Evolutionary conservation across 2,888 invertebrate genomes (phyloP).

Genomic region (Cetonia aurata): DNA sequence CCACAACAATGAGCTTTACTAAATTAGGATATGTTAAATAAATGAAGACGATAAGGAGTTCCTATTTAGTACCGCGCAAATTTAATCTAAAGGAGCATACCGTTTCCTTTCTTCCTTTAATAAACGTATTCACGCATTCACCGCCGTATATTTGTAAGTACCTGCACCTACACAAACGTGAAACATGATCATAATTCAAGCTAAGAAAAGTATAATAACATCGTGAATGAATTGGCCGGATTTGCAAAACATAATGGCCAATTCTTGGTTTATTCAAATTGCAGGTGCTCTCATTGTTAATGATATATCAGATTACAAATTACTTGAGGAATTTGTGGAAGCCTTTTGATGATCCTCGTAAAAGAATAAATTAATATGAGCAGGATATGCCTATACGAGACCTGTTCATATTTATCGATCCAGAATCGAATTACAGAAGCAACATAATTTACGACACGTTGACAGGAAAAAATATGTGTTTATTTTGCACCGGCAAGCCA

Average conservation of each 20-base stretch:
- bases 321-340: constrained; percentile 33
- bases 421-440: constrained; percentile 6
- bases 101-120: constrained; percentile 11
- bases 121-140: neutral
- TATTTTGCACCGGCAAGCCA: too few relatives aligned
- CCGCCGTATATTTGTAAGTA: neutral
- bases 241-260: constrained; percentile 51
- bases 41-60: too few relatives aligned
- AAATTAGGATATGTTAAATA: too few relatives aligned
- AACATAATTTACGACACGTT: constrained; percentile 18
- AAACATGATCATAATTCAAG: constrained; percentile 27
- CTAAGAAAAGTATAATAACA: constrained; percentile 20
- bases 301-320: constrained; percentile 36
- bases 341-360: constrained; percentile 5
- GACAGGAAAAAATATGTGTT: constrained; percentile 6
- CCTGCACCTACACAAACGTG: neutral
- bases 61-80: too few relatives aligned
- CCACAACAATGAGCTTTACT: too few relatives aligned
- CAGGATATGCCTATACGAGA: neutral
- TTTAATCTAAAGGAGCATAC: neutral
- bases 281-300: constrained; percentile 39
- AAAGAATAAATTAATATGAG: constrained; percentile 11
- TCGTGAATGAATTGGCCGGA: constrained; percentile 51
- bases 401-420: neutral
- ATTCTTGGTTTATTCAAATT: constrained; percentile 44